A percentile compares a stretch with the other conserved stretches of the same genome.
These are phyloP conservation scores for Acanthornis magna DNA, from an alignment of 2,797 vertebrate genomes.

Conservation along the genomic window DNA sequence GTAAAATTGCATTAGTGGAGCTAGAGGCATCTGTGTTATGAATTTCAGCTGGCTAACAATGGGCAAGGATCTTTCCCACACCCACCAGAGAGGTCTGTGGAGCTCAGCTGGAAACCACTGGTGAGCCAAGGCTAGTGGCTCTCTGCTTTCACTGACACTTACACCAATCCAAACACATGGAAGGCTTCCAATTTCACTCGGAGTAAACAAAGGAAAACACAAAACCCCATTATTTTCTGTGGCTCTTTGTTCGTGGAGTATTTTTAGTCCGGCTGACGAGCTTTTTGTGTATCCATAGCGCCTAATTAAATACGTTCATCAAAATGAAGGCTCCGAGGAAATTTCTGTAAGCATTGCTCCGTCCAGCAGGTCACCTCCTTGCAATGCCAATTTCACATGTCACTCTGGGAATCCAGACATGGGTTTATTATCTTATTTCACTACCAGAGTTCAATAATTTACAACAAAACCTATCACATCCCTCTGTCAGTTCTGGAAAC, in stretches of 20 bases:
- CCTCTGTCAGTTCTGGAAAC: background rate
- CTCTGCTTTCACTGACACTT: background rate
- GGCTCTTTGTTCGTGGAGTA: background rate
- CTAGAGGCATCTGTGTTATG: constrained; percentile 38
- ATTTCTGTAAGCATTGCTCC: background rate
- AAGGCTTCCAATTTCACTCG: background rate
- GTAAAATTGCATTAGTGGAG: background rate
- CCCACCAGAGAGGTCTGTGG: background rate
- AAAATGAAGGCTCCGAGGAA: background rate
- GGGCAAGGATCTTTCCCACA: constrained; percentile 42
- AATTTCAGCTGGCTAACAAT: constrained; percentile 42
- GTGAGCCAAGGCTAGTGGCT: background rate
- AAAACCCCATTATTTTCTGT: background rate
- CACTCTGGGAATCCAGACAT: background rate
- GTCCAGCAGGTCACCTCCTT: background rate
- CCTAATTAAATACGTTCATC: background rate
- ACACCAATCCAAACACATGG: background rate
- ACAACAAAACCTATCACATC: background rate
- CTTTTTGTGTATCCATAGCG: background rate
- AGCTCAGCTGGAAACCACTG: background rate
- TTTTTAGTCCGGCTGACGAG: background rate
- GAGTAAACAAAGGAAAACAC: constrained; percentile 20
- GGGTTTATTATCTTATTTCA: background rate
- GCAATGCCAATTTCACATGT: background rate
- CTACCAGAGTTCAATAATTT: background rate